Evolutionary conservation across 2,113 vertebrate species (phyloP), one percentile per base, ranked within the genome.

Genomic region (Ceratotherium simum): DNA sequence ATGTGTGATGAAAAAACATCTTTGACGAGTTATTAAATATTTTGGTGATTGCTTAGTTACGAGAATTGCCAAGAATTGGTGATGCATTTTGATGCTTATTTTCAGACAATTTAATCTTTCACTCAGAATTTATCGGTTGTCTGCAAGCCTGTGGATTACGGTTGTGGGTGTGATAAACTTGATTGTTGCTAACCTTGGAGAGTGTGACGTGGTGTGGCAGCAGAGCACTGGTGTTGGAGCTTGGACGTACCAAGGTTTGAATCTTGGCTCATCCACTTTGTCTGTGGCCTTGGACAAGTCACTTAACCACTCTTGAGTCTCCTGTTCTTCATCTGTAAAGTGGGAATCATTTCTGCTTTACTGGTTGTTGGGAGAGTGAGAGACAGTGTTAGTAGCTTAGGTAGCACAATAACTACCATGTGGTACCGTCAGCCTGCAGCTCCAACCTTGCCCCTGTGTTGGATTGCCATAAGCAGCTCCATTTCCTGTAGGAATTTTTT

Each of bases 41-140:
- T 97, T 96, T 92, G 82, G 65, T 94, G 95, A 97, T 96, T 92
- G 95, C 97, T 97, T 92, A 95, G 95, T 90, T 95, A 96, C 90
- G n/a, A 56, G 86, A 75, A 89, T 97, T 97, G 65, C 95, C 84
- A 96, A 89, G 93, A 91, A 88, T 25, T 92, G 73, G 48, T 75
- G 36, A 27, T 86, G 62, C 51, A 75, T 91, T 95, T 85, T 93
- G 81, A 80, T 97, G 93, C 56, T 95, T 92, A 29, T 90, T 96
- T 91, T 93, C 67, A 82, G 58, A 82, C 14, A 18, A 73, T 56
- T 95, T 93, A 86, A 20, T 88, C 54, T 96, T 96, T 25, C 39
- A 76, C n/a, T 88, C 69, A 69, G 82, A 90, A 56, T 88, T 70
- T 76, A 54, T 90, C 51, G 54, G 9, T 67, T 90, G 75, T 31